These are phyloP conservation scores for Ceratoteleas bidentatus DNA, from an alignment of 1,140 invertebrate species.

Conservation along the genomic window DNA sequence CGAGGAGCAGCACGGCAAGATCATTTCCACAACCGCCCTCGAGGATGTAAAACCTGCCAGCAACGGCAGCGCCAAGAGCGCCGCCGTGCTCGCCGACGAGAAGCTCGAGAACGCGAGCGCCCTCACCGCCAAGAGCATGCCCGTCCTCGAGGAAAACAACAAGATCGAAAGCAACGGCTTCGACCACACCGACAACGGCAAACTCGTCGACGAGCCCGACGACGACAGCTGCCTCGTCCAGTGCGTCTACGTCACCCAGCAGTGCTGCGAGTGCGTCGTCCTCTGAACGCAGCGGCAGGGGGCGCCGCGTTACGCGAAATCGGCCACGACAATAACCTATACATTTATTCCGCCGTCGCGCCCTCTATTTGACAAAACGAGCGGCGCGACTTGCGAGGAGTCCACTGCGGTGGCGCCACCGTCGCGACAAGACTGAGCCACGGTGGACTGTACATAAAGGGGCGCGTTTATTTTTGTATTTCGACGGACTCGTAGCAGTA, in stretches of 20 bases:
- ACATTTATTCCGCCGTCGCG: too few species aligned
- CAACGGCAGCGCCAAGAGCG: slow-evolving; percentile 41
- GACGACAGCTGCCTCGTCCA: slow-evolving; percentile 76
- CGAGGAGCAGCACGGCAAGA: slow-evolving; percentile 71
- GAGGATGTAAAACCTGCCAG: slow-evolving; percentile 30
- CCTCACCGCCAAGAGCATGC: slow-evolving; percentile 67
- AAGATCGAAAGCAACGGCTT: slow-evolving; percentile 73
- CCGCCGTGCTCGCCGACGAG: slow-evolving; percentile 15
- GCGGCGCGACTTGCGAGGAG: too few species aligned
- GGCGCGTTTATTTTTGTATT: too few species aligned
- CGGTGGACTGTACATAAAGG: too few species aligned
- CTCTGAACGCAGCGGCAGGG: slow-evolving; percentile 60
- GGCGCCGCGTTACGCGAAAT: too few species aligned
- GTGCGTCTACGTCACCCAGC: slow-evolving; percentile 78
- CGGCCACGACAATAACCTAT: too few species aligned
- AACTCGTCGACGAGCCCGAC: slow-evolving; percentile 62
- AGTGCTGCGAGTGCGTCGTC: slow-evolving; percentile 79
- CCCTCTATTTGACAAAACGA: too few species aligned
- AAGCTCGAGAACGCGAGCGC: slow-evolving; percentile 73
- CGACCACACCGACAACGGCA: slow-evolving; percentile 65
- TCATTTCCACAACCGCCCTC: slow-evolving; percentile 51
- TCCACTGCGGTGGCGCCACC: too few species aligned
- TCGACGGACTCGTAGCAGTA: too few species aligned
- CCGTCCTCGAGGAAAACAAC: slow-evolving; percentile 69
- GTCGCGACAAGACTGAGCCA: too few species aligned